phyloP scores from a whole-genome alignment of 2,888 invertebrate species.

The Napeogenes sylphis region DNA sequence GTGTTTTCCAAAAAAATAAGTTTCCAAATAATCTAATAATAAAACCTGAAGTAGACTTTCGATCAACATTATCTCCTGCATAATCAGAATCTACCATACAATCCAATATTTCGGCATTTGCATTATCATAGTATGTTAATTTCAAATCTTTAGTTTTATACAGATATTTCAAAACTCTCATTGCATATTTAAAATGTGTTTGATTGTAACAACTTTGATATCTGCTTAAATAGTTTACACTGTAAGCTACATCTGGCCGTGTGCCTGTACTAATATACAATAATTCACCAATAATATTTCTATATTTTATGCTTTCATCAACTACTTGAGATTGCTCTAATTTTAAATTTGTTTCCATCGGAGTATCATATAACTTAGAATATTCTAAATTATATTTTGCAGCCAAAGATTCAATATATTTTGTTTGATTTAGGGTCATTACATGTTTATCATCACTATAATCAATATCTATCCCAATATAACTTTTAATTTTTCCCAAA shows the following conservation, averaged over 20 bases:
- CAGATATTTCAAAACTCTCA: slow-evolving; percentile 34
- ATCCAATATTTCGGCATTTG: slow-evolving; percentile 31
- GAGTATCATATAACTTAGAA: slow-evolving; percentile 22
- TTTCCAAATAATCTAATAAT: slow-evolving; percentile 42
- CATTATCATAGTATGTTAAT: slow-evolving; percentile 32
- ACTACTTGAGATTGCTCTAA: too few relatives aligned
- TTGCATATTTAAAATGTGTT: slow-evolving; percentile 35
- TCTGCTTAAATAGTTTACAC: slow-evolving; percentile 45
- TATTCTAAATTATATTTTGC: slow-evolving; percentile 19
- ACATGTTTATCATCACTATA: slow-evolving; percentile 31
- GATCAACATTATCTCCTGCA: slow-evolving; percentile 40
- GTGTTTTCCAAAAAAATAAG: slow-evolving; percentile 25
- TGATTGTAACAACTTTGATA: slow-evolving; percentile 42
- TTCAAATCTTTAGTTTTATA: slow-evolving; percentile 29
- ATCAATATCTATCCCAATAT: background rate
- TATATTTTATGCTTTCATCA: slow-evolving; percentile 36
- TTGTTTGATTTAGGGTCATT: slow-evolving; percentile 22
- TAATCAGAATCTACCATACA: slow-evolving; percentile 45
- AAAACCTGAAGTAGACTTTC: slow-evolving; percentile 40
- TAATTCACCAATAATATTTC: slow-evolving; percentile 41
- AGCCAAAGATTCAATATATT: slow-evolving; percentile 25
- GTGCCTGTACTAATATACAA: slow-evolving; percentile 43
- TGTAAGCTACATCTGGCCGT: slow-evolving; percentile 40
- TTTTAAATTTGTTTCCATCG: slow-evolving; percentile 18
- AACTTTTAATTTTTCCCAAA: too few relatives aligned